Evolutionary conservation across 2,888 invertebrate species (phyloP).

Genomic region (Helicoverpa assulta): DNA sequence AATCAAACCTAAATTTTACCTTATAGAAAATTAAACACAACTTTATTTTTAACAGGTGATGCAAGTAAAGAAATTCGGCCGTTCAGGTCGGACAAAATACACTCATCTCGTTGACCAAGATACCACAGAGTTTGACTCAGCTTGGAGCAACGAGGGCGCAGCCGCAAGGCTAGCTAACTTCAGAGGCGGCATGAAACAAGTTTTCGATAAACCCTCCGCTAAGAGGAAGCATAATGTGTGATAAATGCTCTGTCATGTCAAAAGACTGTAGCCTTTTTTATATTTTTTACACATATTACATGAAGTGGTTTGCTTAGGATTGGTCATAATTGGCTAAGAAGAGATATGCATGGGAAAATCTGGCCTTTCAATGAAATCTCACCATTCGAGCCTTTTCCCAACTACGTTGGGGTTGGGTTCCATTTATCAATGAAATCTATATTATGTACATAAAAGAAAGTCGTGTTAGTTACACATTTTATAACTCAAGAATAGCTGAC

Average conservation of each 20-base stretch:
- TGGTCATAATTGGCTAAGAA: background rate
- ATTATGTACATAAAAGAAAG: too few relatives aligned
- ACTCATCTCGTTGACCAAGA: conserved; percentile 99
- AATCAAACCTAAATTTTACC: too few relatives aligned
- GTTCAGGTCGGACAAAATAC: conserved; percentile 99
- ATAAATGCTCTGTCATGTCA: conserved; percentile 1
- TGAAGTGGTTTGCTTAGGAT: background rate
- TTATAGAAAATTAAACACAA: background rate
- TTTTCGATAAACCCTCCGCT: conserved; percentile 96
- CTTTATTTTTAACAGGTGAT: conserved; percentile 92
- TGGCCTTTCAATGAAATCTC: too few relatives aligned
- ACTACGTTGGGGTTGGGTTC: too few relatives aligned
- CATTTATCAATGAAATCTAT: too few relatives aligned
- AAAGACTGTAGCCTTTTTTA: background rate
- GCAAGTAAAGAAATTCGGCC: conserved; percentile 99
- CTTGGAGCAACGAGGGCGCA: conserved; percentile 97
- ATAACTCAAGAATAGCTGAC: too few relatives aligned
- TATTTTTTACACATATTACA: background rate
- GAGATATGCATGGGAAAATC: too few relatives aligned
- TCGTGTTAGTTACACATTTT: too few relatives aligned
- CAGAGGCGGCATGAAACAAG: conserved; percentile 97
- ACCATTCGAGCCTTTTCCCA: too few relatives aligned
- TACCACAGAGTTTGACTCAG: conserved; percentile 99
- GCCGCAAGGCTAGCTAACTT: conserved; percentile 90
- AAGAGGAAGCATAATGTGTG: conserved; percentile 78